Evolutionary conservation across 2,113 vertebrate genomes (phyloP).

Genomic region (Pantherophis guttatus): DNA sequence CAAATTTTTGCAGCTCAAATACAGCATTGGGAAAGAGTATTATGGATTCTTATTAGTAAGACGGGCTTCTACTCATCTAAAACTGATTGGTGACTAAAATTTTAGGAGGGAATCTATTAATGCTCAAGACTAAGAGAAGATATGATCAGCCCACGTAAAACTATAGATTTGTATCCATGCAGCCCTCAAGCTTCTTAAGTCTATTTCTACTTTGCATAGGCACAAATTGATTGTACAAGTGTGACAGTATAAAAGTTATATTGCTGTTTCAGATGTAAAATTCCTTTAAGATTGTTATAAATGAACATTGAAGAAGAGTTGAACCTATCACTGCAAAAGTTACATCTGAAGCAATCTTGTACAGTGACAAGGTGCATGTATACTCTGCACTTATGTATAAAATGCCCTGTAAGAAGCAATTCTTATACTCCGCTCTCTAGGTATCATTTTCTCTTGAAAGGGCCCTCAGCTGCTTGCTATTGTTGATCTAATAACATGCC

Average conservation of each 20-base stretch:
- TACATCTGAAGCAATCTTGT: constrained; percentile 53
- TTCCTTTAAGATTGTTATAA: neutral
- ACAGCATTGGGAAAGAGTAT: neutral
- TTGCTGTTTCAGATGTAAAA: neutral
- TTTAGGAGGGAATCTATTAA: neutral
- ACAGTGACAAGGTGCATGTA: neutral
- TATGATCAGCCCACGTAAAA: neutral
- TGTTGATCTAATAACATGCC: constrained; percentile 10
- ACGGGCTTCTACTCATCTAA: neutral
- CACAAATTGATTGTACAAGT: neutral
- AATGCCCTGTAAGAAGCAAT: constrained; percentile 9
- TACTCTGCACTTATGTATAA: neutral
- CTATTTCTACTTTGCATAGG: neutral
- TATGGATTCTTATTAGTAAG: neutral
- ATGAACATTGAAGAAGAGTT: neutral
- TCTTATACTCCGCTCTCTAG: neutral
- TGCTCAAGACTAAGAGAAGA: neutral
- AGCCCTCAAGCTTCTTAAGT: neutral
- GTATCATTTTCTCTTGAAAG: constrained; percentile 8
- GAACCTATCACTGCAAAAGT: constrained; percentile 49
- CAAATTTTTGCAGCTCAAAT: neutral
- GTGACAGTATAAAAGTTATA: neutral
- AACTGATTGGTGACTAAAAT: neutral
- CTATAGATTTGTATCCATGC: neutral
- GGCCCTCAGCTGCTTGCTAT: constrained; percentile 21